Conservation (phyloP, 2,113 vertebrate species). For the Gulo gulo region DNA sequence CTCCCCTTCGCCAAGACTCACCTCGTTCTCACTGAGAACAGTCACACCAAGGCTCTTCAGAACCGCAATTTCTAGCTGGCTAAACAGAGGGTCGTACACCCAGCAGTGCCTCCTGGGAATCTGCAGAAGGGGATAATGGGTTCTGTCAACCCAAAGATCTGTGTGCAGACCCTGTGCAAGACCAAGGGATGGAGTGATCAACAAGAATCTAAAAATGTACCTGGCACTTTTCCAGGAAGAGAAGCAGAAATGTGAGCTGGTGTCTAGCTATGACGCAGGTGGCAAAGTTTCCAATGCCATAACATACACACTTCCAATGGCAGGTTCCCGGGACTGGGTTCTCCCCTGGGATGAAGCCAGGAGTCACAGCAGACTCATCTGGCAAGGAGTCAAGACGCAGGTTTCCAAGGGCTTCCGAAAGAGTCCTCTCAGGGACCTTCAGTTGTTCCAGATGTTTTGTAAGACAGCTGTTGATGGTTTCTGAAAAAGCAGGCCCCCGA, state of each 20-base stretch:
- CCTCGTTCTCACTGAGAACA: slow-evolving; percentile 92
- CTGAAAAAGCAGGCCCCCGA: not conserved
- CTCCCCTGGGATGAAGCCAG: not conserved
- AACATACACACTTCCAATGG: slow-evolving; percentile 86
- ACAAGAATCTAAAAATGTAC: slow-evolving; percentile 70
- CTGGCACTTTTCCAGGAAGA: slow-evolving; percentile 88
- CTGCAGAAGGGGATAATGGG: slow-evolving; percentile 41
- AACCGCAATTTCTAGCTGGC: slow-evolving; percentile 80
- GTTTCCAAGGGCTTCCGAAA: not conserved
- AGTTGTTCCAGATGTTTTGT: not conserved
- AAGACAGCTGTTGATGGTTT: slow-evolving; percentile 36
- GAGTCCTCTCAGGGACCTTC: not conserved
- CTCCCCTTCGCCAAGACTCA: slow-evolving; percentile 37
- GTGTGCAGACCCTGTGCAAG: not conserved
- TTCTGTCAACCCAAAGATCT: not conserved
- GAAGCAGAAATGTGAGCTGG: slow-evolving; percentile 92
- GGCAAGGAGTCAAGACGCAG: not conserved
- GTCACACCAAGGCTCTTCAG: slow-evolving; percentile 85
- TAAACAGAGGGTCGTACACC: slow-evolving; percentile 92
- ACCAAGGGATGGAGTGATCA: fast-evolving
- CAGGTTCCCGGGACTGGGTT: fast-evolving
- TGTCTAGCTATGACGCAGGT: slow-evolving; percentile 85
- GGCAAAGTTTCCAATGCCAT: slow-evolving; percentile 91
- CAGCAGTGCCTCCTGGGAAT: slow-evolving; percentile 78
- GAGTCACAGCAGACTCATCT: fast-evolving